These are phyloP conservation scores for Lates japonicus DNA, from an alignment of 2,797 vertebrate genomes.

Conservation along the genomic window DNA sequence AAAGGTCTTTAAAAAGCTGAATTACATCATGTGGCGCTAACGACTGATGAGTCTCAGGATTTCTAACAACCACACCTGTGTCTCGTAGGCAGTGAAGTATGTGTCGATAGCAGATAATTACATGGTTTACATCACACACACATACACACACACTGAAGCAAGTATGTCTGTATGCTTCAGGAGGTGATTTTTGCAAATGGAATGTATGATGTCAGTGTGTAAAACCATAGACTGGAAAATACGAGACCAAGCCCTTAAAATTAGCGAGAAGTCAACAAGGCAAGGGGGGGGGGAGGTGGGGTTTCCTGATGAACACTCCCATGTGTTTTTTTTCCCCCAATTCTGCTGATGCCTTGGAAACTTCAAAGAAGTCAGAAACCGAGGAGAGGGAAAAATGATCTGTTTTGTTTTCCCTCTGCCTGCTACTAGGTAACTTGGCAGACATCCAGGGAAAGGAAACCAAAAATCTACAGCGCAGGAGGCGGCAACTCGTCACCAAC, in stretches of 20 bases:
- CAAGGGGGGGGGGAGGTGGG: constrained; percentile 63
- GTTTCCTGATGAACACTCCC: constrained; percentile 72
- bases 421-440: constrained; percentile 77
- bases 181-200: constrained; percentile 80
- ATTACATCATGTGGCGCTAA: constrained; percentile 52
- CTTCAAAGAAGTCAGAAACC: constrained; percentile 76
- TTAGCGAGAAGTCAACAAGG: constrained; percentile 67
- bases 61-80: constrained; percentile 50
- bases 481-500: constrained; percentile 53
- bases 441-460: constrained; percentile 55
- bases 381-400: constrained; percentile 48
- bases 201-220: constrained; percentile 82
- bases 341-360: constrained; percentile 78
- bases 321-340: constrained; percentile 5
- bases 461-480: constrained; percentile 40
- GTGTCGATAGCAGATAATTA: constrained; percentile 63
- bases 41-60: constrained; percentile 39
- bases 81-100: constrained; percentile 34
- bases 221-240: constrained; percentile 79
- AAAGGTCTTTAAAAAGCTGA: constrained; percentile 26
- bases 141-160: constrained; percentile 16
- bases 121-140: constrained; percentile 58
- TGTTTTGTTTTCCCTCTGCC: constrained; percentile 71
- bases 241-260: constrained; percentile 72
- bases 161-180: constrained; percentile 57